These are phyloP conservation scores for Notolabrus celidotus DNA, from an alignment of 2,797 vertebrate genomes.

Conservation along the genomic window DNA sequence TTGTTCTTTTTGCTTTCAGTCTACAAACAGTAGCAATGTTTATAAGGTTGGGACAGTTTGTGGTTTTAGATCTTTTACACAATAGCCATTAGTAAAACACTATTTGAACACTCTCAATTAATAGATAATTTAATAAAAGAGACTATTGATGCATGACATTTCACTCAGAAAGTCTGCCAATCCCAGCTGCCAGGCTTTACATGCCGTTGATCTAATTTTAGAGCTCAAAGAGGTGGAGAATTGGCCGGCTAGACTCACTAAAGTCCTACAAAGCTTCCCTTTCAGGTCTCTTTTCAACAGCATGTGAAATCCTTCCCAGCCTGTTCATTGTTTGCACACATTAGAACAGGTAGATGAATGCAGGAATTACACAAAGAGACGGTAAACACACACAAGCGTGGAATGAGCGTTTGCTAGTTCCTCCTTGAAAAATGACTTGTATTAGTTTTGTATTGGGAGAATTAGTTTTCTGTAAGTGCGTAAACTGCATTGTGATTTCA, in stretches of 20 bases:
- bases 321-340: constrained; percentile 56
- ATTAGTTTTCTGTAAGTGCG: constrained; percentile 40
- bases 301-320: constrained; percentile 60
- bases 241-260: constrained; percentile 51
- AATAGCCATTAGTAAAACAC: constrained; percentile 18
- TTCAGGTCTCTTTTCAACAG: constrained; percentile 61
- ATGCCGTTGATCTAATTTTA: constrained; percentile 73
- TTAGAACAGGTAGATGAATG: constrained; percentile 46
- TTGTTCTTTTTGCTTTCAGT: not conserved
- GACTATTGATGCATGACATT: constrained; percentile 61
- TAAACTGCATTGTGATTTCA: constrained; percentile 39
- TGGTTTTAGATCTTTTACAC: constrained; percentile 16
- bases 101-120: constrained; percentile 35
- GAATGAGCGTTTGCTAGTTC: constrained; percentile 31
- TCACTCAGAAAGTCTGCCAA: constrained; percentile 43
- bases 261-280: constrained; percentile 65
- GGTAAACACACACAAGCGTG: constrained; percentile 43
- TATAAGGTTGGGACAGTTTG: not conserved
- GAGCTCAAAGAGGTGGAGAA: constrained; percentile 50
- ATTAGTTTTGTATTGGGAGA: constrained; percentile 15
- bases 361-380: constrained; percentile 45
- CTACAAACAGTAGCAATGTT: not conserved
- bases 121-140: constrained; percentile 53
- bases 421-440: constrained; percentile 22
- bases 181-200: constrained; percentile 71